phyloP scores from a whole-genome alignment of 2,797 vertebrate species.

The Chaunax sp. region DNA sequence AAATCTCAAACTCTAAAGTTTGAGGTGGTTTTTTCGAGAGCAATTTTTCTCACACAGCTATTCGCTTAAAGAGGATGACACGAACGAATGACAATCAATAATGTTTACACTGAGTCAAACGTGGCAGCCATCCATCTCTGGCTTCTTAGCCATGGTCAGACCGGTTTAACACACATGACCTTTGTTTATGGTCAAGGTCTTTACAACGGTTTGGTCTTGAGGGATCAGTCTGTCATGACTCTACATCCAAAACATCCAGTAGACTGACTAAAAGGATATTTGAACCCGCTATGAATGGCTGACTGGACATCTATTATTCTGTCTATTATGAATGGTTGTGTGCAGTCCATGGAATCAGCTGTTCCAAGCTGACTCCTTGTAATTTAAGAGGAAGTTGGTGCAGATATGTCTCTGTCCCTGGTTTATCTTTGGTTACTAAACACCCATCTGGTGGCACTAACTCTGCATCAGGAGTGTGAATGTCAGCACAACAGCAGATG shows the following conservation, averaged over 20 bases:
- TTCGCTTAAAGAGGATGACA: too few species aligned
- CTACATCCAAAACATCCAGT: background rate
- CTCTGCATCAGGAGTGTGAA: slow-evolving; percentile 13
- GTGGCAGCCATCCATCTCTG: background rate
- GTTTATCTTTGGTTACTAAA: slow-evolving; percentile 64
- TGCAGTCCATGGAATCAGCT: slow-evolving; percentile 21
- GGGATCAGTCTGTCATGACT: slow-evolving; percentile 12
- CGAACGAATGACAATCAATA: slow-evolving; percentile 2
- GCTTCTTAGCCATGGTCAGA: background rate
- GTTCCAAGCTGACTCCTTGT: slow-evolving; percentile 13
- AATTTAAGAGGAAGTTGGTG: slow-evolving; percentile 47
- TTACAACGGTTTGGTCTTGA: slow-evolving; percentile 23
- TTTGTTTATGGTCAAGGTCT: slow-evolving; percentile 38
- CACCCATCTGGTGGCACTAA: slow-evolving; percentile 53
- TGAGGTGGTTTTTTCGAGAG: too few species aligned
- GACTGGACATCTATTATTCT: background rate
- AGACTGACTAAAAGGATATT: background rate
- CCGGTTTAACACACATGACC: slow-evolving; percentile 24
- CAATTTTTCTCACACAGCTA: too few species aligned
- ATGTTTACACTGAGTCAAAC: background rate
- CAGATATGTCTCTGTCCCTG: slow-evolving; percentile 32
- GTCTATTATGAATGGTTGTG: background rate
- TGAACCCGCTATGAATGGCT: background rate
- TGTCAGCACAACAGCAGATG: slow-evolving; percentile 58
- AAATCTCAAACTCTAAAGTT: background rate